phyloP scores from a whole-genome alignment of 1,140 invertebrate species.

The Pentalonia nigronervosa region DNA sequence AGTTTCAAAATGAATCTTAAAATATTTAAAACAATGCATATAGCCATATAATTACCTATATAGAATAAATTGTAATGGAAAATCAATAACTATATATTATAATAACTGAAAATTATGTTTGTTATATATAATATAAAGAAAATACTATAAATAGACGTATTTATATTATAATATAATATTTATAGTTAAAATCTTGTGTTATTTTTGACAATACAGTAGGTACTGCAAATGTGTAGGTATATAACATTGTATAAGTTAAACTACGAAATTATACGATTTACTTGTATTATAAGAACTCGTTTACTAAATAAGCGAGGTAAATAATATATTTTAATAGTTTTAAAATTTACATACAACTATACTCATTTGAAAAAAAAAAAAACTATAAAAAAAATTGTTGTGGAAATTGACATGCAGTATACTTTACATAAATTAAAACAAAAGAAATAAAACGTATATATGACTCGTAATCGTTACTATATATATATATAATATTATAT shows the following conservation, averaged over 20 bases:
- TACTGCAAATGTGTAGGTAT: background rate
- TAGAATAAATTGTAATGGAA: background rate
- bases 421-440: constrained; percentile 16
- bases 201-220: background rate
- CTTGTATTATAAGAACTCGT: background rate
- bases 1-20: background rate
- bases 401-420: background rate
- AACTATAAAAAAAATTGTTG: background rate
- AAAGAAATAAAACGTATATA: background rate
- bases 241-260: background rate
- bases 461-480: background rate
- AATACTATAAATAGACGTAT: background rate
- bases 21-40: background rate
- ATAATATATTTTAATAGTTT: constrained; percentile 20
- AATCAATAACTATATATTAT: background rate
- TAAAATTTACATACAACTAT: constrained; percentile 19
- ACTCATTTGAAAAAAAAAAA: background rate
- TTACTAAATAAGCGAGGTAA: background rate
- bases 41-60: background rate
- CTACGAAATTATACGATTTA: background rate
- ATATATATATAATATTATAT: too few relatives aligned
- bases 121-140: background rate
- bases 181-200: background rate
- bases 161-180: constrained; percentile 1
- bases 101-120: background rate